phyloP scores from a whole-genome alignment of 92 coral and sea anemone genomes.

The Desmophyllum pertusum region DNA sequence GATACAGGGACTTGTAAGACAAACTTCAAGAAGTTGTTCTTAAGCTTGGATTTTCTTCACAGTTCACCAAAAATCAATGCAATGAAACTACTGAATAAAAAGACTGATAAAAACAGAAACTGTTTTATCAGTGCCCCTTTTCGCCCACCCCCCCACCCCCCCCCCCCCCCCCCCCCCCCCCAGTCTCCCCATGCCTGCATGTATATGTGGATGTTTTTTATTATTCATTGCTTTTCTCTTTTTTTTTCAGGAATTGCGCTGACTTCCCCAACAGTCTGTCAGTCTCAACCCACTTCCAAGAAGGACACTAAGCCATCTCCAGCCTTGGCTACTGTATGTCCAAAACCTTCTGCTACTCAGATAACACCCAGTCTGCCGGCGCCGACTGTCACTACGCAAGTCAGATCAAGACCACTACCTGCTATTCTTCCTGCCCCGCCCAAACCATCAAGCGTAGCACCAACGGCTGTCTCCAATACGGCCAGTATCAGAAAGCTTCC shows the following conservation, averaged over 20 bases:
- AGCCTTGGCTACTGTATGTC: constrained; percentile 21
- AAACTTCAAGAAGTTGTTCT: no score
- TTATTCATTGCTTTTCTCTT: not conserved
- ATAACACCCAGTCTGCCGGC: constrained; percentile 67
- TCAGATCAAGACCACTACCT: constrained; percentile 86
- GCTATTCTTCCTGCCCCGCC: constrained; percentile 95
- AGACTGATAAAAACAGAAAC: no score
- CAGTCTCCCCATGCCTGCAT: no score
- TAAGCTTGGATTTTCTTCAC: no score
- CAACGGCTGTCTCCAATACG: constrained; percentile 54
- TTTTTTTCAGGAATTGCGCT: not conserved
- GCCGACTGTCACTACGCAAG: constrained; percentile 75
- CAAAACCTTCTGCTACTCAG: constrained; percentile 63
- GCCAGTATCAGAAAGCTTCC: constrained; percentile 76
- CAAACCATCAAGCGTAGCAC: constrained; percentile 59
- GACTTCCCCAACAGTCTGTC: constrained; percentile 12
- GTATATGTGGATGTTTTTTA: no score
- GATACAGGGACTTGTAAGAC: no score
- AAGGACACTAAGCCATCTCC: constrained; percentile 26
- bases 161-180: no score
- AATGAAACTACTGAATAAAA: no score
- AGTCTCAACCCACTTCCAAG: constrained; percentile 18
- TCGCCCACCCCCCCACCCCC: no score
- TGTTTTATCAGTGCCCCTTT: no score
- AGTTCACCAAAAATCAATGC: no score